phyloP scores from a whole-genome alignment of 2,888 invertebrate genomes.

The Erebia ligea region DNA sequence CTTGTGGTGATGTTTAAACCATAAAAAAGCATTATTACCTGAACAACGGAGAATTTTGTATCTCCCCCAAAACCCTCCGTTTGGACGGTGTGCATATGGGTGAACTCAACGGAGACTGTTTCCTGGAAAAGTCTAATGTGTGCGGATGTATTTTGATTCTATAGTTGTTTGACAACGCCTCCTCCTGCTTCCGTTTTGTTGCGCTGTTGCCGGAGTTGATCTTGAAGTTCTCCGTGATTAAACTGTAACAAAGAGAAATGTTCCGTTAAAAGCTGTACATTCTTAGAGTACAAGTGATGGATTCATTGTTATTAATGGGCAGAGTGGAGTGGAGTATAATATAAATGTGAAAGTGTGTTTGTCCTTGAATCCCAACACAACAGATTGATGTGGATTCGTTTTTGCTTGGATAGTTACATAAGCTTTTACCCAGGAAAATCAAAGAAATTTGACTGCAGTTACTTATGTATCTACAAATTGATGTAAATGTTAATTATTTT shows the following conservation, averaged over 20 bases:
- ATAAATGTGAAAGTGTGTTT: no score
- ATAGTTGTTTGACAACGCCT: slow-evolving; percentile 62
- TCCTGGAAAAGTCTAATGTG: slow-evolving; percentile 60
- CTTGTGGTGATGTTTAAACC: background rate
- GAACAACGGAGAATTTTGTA: slow-evolving; percentile 47
- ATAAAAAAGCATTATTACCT: slow-evolving; percentile 7
- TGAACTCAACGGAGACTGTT: slow-evolving; percentile 51
- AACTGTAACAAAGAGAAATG: slow-evolving; percentile 58
- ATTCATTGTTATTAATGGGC: no score
- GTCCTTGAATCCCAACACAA: no score
- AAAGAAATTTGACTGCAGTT: no score
- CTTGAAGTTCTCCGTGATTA: slow-evolving; percentile 80
- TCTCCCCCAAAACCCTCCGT: slow-evolving; percentile 65
- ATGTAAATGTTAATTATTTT: no score
- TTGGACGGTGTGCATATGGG: slow-evolving; percentile 59
- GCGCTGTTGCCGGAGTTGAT: slow-evolving; percentile 78
- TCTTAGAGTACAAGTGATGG: no score
- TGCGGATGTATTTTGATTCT: slow-evolving; percentile 74
- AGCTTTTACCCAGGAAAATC: no score
- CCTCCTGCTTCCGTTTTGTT: slow-evolving; percentile 70
- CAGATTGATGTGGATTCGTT: no score
- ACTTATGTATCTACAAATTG: no score
- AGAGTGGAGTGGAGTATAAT: no score
- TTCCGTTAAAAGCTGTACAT: background rate
- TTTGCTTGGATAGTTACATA: no score